Base-by-base conservation (phyloP, 2,113 vertebrate species). In the Chaetodon auriga region DNA sequence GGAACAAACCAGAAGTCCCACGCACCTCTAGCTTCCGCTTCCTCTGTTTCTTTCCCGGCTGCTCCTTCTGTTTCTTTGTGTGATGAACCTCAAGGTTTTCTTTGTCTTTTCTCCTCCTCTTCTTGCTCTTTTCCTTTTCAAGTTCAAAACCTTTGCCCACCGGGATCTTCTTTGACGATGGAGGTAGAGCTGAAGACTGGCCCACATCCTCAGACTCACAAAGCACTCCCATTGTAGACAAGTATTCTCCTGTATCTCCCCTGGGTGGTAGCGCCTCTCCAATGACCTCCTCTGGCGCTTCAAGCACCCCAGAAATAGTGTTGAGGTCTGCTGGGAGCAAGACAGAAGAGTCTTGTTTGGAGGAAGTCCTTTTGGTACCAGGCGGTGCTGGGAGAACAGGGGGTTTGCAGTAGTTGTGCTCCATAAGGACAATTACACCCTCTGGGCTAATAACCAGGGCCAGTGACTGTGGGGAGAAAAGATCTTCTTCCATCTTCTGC, bases 381-480 rank as follows among this genome's bases (percentile, higher is more conserved):
- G 89, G 48, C 6, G 86, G 65, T 2, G 63, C 57, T 10, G 88
- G 38, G 51, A 92, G 91, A 25, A 94, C 87, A 6, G 95, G 61
- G 0, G 95, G 92, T 83, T 95, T 95, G 81, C 95, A 96, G 55
- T 98, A 98, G 93, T 97, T 98, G 94, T 98, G 97, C 86, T 98
- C 97, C 87, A 96, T 90, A 6, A 96, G 80, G 54, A 97, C 93
- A 36, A 94, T 83, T 36, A 94, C 81, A 75, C 94, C 93, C 81
- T 94, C 79, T 72, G 92, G 69, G 78, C 90, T 89, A 78, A 93
- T 84, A 14, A 80, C 16, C 46, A 78, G 83, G 14, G 91, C 80
- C 65, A 92, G 76, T 0, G 88, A 65, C 68, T 93, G 92, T 3
- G 82, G 83, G 3, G 88, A 88, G 11, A 92, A 90, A 57, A 88